These are phyloP conservation scores for Unio pictorum DNA, from an alignment of 2,888 invertebrate genomes.

Conservation along the genomic window DNA sequence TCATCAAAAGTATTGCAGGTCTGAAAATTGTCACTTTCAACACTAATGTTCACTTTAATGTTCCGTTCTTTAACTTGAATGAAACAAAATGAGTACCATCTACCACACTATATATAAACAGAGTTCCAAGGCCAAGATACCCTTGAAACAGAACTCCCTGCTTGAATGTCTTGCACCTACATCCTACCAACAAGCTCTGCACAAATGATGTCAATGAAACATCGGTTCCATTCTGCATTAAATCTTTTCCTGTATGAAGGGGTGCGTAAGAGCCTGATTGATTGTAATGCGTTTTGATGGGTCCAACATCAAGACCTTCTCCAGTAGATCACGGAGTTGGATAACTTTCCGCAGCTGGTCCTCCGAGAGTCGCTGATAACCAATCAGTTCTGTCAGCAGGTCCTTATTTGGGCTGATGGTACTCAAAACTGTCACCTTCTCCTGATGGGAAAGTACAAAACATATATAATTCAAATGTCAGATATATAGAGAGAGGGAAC, in stretches of 20 bases:
- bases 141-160: too few species aligned
- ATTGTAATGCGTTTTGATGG: slow-evolving; percentile 93
- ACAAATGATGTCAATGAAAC: too few species aligned
- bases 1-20: too few species aligned
- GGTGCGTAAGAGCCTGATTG: slow-evolving; percentile 93
- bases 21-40: too few species aligned
- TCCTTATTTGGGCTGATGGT: slow-evolving; percentile 90
- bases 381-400: slow-evolving; percentile 88
- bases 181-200: too few species aligned
- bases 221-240: slow-evolving; percentile 6
- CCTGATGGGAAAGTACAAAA: slow-evolving; percentile 77
- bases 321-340: slow-evolving; percentile 92
- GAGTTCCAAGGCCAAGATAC: too few species aligned
- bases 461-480: not conserved
- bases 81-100: too few species aligned
- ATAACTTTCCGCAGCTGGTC: slow-evolving; percentile 92
- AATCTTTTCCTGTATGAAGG: slow-evolving; percentile 89
- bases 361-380: slow-evolving; percentile 88
- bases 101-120: too few species aligned
- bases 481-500: too few species aligned
- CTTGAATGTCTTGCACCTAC: too few species aligned
- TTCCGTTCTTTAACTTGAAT: too few species aligned
- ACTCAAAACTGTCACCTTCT: slow-evolving; percentile 91
- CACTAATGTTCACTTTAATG: too few species aligned
- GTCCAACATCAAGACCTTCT: slow-evolving; percentile 92